Conservation (phyloP, 2,113 vertebrate species). For the Todiramphus chloris region DNA sequence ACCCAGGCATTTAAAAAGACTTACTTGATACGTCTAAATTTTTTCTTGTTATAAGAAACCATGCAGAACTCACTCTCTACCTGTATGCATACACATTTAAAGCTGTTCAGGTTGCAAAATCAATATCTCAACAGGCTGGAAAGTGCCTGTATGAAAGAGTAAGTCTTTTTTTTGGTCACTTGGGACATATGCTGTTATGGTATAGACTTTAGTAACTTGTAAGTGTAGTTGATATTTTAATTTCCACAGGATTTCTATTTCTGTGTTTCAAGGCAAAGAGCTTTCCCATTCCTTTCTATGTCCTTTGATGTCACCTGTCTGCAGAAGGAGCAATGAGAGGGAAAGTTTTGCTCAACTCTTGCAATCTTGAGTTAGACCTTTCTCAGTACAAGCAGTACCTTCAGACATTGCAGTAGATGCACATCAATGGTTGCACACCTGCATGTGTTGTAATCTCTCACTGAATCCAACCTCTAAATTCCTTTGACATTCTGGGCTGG, state of each 20-base stretch:
- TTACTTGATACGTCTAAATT: background rate
- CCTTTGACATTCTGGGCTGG: background rate
- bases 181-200: background rate
- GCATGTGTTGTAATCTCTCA: background rate
- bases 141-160: background rate
- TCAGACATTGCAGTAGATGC: background rate
- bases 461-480: background rate
- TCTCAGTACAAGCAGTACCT: background rate
- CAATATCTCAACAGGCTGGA: background rate
- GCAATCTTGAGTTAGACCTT: background rate
- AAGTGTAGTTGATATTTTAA: background rate
- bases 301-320: background rate
- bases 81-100: background rate
- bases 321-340: background rate
- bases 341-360: background rate
- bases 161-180: background rate
- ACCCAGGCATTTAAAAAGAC: background rate
- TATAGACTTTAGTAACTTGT: background rate
- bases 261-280: background rate
- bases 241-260: background rate
- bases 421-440: fast-evolving
- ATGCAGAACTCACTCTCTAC: background rate
- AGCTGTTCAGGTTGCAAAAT: background rate
- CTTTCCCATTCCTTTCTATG: background rate
- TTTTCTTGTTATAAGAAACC: background rate